These are phyloP conservation scores for Apamea anceps DNA, from an alignment of 2,888 invertebrate genomes.

Conservation along the genomic window DNA sequence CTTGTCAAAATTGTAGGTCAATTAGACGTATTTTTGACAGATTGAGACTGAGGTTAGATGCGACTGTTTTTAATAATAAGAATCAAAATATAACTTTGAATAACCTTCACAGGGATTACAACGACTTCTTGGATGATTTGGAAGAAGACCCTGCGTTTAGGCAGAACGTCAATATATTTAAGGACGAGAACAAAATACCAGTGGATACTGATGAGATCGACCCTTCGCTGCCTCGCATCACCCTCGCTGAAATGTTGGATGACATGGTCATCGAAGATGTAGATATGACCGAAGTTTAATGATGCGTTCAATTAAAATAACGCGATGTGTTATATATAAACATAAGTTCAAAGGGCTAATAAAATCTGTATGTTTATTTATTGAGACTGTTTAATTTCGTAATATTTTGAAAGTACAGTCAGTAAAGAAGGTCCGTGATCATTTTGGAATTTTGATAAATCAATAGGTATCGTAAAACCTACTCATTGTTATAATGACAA, in stretches of 20 bases:
- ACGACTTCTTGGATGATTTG: constrained; percentile 98
- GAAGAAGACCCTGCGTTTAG: constrained; percentile 98
- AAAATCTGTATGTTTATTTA: constrained; percentile 39
- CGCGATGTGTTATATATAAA: not conserved
- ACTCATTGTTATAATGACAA: not conserved
- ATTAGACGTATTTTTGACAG: not conserved
- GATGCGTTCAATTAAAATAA: not conserved
- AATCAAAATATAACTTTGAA: not conserved
- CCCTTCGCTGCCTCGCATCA: constrained; percentile 93
- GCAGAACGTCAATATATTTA: constrained; percentile 98
- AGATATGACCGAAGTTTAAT: constrained; percentile 92
- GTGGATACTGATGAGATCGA: constrained; percentile 91
- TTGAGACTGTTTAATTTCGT: constrained; percentile 31
- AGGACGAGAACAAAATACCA: constrained; percentile 88
- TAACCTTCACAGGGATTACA: constrained; percentile 93
- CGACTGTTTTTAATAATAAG: not conserved
- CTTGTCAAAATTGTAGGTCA: no score
- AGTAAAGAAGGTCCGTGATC: not conserved
- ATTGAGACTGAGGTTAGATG: not conserved
- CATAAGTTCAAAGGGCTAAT: constrained; percentile 14
- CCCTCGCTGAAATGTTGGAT: constrained; percentile 98
- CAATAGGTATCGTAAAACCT: not conserved
- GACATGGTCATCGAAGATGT: constrained; percentile 95
- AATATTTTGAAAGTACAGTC: not conserved
- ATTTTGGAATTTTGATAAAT: not conserved